Base-by-base conservation (phyloP, 2,797 vertebrate species). In the Takifugu rubripes region DNA sequence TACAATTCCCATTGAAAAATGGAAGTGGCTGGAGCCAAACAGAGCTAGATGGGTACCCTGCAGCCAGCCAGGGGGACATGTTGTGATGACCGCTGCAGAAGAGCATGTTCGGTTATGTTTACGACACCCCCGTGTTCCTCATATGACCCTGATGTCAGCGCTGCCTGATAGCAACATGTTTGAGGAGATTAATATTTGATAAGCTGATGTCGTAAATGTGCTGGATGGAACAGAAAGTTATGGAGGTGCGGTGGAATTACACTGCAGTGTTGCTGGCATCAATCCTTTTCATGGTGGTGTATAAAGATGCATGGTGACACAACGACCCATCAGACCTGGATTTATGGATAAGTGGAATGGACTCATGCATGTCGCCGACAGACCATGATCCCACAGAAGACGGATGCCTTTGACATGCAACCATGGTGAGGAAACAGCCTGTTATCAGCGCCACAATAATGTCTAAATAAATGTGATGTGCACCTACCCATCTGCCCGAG, bases 151-250 rank as follows among this genome's bases (percentile, higher is more conserved):
- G n/a, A 59, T 51, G 59, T 17, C 42, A 21, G 55, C 54, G 52
- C 64, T 29, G 27, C 56, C 56, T 66, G 60, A 59, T 66, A 56
- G 27, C 59, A 17, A 49, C 53, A 52, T 56, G 60, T 51, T 52
- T 63, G 64, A 58, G 54, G 46, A 17, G n/a, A 56, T 87, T 47
- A 75, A 83, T 87, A 79, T 79, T 87, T 72, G 57, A 86, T 73
- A 45, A 46, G 69, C 17, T 65, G 43, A 77, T 79, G 74, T 54
- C 74, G 63, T 68, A 72, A 66, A 72, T 64, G 62, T 69, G 61
- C 72, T 49, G 36, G 61, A 14, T 52, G 26, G 67, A 44, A 78
- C 65, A 74, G 64, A 70, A 66, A 61, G 54, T 59, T 54, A 51
- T 54, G 65, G 66, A 50, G 50, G 56, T 59, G 67, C 17, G 62